These are phyloP conservation scores for Himalopsyche phryganea DNA, from an alignment of 1,140 invertebrate species.

Conservation along the genomic window DNA sequence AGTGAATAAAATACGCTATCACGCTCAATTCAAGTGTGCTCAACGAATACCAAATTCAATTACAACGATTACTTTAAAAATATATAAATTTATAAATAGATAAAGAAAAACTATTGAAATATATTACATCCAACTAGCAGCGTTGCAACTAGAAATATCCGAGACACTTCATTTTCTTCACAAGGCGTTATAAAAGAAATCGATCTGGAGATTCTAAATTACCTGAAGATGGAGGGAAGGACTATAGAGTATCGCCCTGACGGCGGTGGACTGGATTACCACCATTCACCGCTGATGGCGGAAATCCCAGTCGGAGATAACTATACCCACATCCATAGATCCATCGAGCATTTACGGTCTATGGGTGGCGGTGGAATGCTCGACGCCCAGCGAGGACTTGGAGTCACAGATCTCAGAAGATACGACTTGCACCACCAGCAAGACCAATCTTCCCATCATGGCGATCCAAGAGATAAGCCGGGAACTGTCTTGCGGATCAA, in stretches of 20 bases:
- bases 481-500: conserved; percentile 47
- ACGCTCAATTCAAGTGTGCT: too few relatives aligned
- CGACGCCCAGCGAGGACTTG: conserved; percentile 50
- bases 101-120: too few relatives aligned
- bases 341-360: conserved; percentile 63
- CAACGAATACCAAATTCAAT: too few relatives aligned
- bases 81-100: too few relatives aligned
- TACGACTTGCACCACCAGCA: conserved; percentile 49
- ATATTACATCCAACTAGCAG: too few relatives aligned
- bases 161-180: too few relatives aligned
- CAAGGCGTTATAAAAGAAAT: too few relatives aligned
- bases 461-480: conserved; percentile 51
- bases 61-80: too few relatives aligned
- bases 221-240: conserved; percentile 55
- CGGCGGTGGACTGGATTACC: conserved; percentile 56
- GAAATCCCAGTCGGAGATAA: conserved; percentile 57
- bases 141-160: too few relatives aligned
- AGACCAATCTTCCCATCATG: conserved; percentile 42
- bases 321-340: conserved; percentile 63
- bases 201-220: not conserved
- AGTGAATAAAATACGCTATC: too few relatives aligned
- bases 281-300: conserved; percentile 59
- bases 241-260: conserved; percentile 56
- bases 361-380: conserved; percentile 56
- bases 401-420: conserved; percentile 50